Evolutionary conservation across 2,113 vertebrate species (phyloP).

Genomic region (Brachionichthys hirsutus): DNA sequence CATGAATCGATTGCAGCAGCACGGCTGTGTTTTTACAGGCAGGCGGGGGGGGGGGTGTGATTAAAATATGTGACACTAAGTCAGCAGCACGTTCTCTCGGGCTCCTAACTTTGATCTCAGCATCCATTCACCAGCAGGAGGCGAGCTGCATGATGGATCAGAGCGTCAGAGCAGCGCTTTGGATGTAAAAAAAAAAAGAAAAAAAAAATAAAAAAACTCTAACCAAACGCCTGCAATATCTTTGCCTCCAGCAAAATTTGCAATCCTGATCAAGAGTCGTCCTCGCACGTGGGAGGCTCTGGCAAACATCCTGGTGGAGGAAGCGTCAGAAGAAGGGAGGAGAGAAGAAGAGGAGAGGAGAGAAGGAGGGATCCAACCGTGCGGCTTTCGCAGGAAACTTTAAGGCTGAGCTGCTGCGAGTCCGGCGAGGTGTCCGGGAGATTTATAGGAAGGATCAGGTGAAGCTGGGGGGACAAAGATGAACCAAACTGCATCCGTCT

Average conservation of each 20-base stretch:
- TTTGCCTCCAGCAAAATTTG: conserved; percentile 47
- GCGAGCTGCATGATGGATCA: conserved; percentile 4
- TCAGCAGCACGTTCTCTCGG: not conserved
- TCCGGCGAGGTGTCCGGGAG: not conserved
- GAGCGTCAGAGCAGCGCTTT: not conserved
- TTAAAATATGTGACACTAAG: not conserved
- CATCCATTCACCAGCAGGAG: conserved; percentile 1
- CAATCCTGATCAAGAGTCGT: conserved; percentile 60
- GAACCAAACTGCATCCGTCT: conserved; percentile 69
- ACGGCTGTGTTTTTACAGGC: conserved; percentile 1
- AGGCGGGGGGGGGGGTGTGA: not conserved
- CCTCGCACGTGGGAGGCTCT: conserved; percentile 64
- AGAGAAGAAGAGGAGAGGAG: conserved; percentile 5
- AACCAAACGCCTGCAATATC: conserved; percentile 33
- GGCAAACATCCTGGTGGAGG: conserved; percentile 62
- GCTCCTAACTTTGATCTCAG: conserved; percentile 9
- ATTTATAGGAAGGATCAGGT: conserved; percentile 14
- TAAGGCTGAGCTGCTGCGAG: not conserved
- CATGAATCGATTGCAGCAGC: not conserved
- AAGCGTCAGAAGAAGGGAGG: conserved; percentile 34
- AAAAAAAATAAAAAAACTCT: too few species aligned
- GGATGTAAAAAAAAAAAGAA: too few species aligned
- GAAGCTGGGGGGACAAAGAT: conserved; percentile 33
- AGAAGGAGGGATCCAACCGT: conserved; percentile 7
- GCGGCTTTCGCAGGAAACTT: conserved; percentile 35